Evolutionary conservation across 2,797 vertebrate genomes (phyloP).

Genomic region (Nyctalus aviator): DNA sequence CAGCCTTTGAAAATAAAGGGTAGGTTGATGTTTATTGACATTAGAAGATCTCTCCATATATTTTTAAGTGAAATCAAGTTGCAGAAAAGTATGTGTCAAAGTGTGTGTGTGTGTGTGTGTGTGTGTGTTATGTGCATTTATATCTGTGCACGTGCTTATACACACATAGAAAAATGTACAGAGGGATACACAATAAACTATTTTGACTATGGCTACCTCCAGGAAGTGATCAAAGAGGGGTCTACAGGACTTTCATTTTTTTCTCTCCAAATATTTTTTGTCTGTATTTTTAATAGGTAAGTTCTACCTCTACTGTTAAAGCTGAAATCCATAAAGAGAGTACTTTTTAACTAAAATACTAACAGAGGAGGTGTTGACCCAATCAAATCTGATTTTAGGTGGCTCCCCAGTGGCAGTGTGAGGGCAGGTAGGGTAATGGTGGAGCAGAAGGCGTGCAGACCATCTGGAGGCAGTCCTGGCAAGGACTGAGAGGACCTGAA

Average conservation of each 20-base stretch:
- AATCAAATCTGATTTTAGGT: background rate
- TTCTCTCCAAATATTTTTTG: conserved; percentile 1
- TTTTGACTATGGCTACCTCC: background rate
- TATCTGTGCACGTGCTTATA: background rate
- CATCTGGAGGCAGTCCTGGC: background rate
- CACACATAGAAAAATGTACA: background rate
- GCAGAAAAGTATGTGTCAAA: background rate
- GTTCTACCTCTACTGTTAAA: background rate
- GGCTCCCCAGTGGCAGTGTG: background rate
- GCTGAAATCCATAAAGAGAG: background rate
- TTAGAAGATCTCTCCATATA: background rate
- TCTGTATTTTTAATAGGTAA: background rate
- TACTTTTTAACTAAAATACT: background rate
- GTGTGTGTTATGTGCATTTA: background rate
- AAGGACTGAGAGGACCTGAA: background rate
- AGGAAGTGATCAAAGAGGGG: background rate
- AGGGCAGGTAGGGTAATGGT: background rate
- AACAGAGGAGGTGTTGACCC: background rate
- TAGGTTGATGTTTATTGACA: background rate
- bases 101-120: too few species aligned
- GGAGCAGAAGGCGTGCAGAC: background rate
- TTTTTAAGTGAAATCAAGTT: conserved; percentile 16
- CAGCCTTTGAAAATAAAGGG: conserved; percentile 38
- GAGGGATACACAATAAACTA: background rate
- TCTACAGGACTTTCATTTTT: background rate